Conservation (phyloP, 2,888 invertebrate species). For the Diarsia rubi region DNA sequence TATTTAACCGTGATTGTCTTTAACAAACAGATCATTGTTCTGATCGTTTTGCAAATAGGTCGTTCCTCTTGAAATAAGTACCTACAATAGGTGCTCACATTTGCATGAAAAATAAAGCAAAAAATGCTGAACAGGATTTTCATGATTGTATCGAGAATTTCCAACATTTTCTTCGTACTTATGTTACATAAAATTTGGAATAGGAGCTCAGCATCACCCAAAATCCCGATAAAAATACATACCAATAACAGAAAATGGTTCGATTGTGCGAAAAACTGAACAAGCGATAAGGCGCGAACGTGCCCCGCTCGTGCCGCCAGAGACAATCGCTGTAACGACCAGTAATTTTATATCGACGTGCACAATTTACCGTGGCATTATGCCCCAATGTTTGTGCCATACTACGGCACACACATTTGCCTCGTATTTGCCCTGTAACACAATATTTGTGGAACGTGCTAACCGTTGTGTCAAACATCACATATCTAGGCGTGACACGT, state of each 20-base stretch:
- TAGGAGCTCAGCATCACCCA: constrained; percentile 49
- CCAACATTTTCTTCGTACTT: constrained; percentile 27
- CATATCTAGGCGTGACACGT: constrained; percentile 89
- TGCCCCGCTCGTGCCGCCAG: constrained; percentile 76
- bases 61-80: constrained; percentile 26
- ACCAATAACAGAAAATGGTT: constrained; percentile 73
- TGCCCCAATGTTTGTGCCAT: constrained; percentile 85
- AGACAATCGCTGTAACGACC: constrained; percentile 84
- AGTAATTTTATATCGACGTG: constrained; percentile 86
- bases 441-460: constrained; percentile 91
- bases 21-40: constrained; percentile 48
- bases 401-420: constrained; percentile 76
- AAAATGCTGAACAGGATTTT: constrained; percentile 37
- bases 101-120: constrained; percentile 28
- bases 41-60: constrained; percentile 47
- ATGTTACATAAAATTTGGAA: constrained; percentile 52
- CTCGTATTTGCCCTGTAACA: constrained; percentile 87
- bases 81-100: constrained; percentile 23
- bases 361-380: constrained; percentile 78
- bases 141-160: constrained; percentile 38
- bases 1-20: constrained; percentile 60
- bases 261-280: constrained; percentile 73
- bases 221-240: constrained; percentile 67
- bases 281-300: constrained; percentile 82
- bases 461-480: constrained; percentile 85